Base-by-base conservation (phyloP, 2,888 invertebrate species). In the Cataglyphis albicans region DNA sequence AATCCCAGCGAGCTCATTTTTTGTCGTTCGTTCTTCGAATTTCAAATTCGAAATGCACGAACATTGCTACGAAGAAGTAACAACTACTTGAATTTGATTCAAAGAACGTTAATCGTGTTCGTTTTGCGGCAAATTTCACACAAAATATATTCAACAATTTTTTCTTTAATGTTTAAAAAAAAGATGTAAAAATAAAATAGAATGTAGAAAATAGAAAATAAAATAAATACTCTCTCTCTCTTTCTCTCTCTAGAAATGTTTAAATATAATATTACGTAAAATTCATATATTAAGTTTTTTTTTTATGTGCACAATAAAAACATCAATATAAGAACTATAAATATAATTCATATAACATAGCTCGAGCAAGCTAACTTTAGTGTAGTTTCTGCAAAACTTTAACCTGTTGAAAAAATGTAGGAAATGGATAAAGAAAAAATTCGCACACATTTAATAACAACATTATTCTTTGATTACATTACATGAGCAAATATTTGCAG, bases 401-500 rank as follows among this genome's bases (percentile, higher is more conserved):
- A 12, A 15, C 2, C 3, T 32, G 10, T 63, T 48, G 74, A 1
- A 18, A 6, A 25, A 25, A 7, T 15, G 18, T 3, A 32, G 32
- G 38, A 10, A 6, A 21, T 18, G 57, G 57, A n/a, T 44, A 15
- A 70, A 44, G 15, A 15, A 61, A 59, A 6, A 80, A 61, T 35
- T 25, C 52, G 18, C 59, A 59, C 44, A 25, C 18, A 44, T 12
- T 63, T 4, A 74, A 86, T 91, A 92, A 92, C 88, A 90, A 90
- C 84, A 84, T 89, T 83, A 83, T 89, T 73, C 84, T 92, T 93
- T 86, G 86, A 90, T 90, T 92, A 92, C 89, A 89, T 92, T 92
- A 93, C 89, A 90, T 92, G 92, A 91, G 92, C 91, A 92, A 91
- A 89, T 91, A 89, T 88, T 89, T 74, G 78, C 84, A 75, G 86